Evolutionary conservation across 2,797 vertebrate genomes (phyloP).

Genomic region (Gymnothorax reevesii): DNA sequence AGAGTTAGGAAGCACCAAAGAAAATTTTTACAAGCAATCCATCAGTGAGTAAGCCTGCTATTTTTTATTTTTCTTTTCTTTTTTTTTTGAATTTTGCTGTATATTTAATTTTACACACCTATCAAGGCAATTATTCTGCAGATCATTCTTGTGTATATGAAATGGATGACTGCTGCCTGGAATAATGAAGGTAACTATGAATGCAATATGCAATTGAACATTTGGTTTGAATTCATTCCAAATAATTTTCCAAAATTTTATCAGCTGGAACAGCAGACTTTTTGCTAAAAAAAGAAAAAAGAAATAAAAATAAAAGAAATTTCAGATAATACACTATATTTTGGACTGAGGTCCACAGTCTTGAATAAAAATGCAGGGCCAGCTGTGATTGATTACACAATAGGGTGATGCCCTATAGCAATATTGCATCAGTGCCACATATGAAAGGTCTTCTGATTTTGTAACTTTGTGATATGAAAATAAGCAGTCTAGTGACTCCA

Average conservation of each 20-base stretch:
- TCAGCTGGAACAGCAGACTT: not conserved
- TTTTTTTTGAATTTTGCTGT: not conserved
- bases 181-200: not conserved
- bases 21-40: slow-evolving; percentile 99
- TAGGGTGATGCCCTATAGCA: too few relatives aligned
- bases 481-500: too few relatives aligned
- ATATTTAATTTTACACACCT: not conserved
- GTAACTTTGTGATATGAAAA: too few relatives aligned
- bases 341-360: too few relatives aligned
- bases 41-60: slow-evolving; percentile 89
- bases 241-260: not conserved
- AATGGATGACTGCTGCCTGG: not conserved
- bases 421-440: too few relatives aligned
- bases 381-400: too few relatives aligned
- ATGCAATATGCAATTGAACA: not conserved
- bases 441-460: too few relatives aligned
- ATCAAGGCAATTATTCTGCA: not conserved
- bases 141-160: not conserved
- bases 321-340: not conserved
- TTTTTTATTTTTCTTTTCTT: not conserved
- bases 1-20: slow-evolving; percentile 99
- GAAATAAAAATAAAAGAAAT: not conserved
- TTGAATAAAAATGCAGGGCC: too few relatives aligned
- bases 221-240: not conserved
- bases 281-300: not conserved